Base-by-base conservation (phyloP, 2,113 vertebrate species). In the Cyanoderma ruficeps region DNA sequence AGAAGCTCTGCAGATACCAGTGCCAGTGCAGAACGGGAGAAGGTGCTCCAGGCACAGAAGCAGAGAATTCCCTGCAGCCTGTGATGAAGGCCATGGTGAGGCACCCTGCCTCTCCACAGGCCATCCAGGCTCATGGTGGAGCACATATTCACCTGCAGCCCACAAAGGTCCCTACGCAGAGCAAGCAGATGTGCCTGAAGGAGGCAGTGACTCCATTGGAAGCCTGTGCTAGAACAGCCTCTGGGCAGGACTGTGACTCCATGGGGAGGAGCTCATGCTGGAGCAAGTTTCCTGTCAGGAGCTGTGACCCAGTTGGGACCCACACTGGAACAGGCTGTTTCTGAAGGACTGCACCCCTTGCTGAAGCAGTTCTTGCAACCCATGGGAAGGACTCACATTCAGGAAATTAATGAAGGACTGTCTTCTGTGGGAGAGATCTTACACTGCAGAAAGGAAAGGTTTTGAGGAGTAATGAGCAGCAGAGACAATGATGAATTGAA, bases 11-110 rank as follows among this genome's bases (percentile, higher is more conserved):
- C 14, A 42, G 25, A 21, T n/a, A 25, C 16, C 49, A 63, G 0
- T 0, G 0, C 15, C 14, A 13, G 31, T 31, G 21, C 7, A 64
- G 49, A 56, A 35, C 9, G 35, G 16, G 5, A n/a, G 20, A 31
- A 61, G 20, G 6, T 25, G 10, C 28, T 70, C 13, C n/a, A 55
- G 41, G 11, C 5, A 27, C 7, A 22, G 25, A 56, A 60, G 13
- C 3, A 22, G 35, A 71, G 20, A 49, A 31, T 41, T 39, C 16
- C 21, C 41, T 42, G 35, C 6, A 42, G 22, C 9, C 30, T 0
- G 0, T 30, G 30, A 15, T 14, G 21, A 28, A n/a, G n/a, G 17
- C 20, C 7, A 12, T 15, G 25, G 30, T 33, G 50, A 37, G 14
- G 4, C 6, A 49, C 5, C 4, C 49, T 49, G 24, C 12, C 6